These are phyloP conservation scores for Drosophila jambulina DNA, from an alignment of 1,140 invertebrate genomes.

Conservation along the genomic window DNA sequence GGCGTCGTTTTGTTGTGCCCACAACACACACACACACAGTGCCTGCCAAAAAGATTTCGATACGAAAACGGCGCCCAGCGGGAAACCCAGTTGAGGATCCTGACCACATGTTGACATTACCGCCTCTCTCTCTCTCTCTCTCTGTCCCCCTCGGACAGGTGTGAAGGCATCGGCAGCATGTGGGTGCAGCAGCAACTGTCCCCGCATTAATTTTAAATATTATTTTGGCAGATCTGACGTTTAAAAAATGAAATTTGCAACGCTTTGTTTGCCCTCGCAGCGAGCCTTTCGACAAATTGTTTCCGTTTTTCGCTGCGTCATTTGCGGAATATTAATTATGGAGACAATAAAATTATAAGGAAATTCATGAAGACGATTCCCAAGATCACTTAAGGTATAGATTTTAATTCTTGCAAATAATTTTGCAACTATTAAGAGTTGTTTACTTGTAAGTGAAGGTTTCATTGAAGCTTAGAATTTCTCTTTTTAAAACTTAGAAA, in stretches of 20 bases:
- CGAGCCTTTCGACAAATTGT: constrained; percentile 73
- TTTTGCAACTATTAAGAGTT: neutral
- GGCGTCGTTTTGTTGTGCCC: constrained; percentile 77
- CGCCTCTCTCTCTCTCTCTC: too few relatives aligned
- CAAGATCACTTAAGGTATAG: neutral
- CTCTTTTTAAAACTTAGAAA: too few relatives aligned
- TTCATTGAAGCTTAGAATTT: neutral
- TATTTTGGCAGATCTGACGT: constrained; percentile 73
- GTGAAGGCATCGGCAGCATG: constrained; percentile 66
- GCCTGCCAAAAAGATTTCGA: constrained; percentile 24
- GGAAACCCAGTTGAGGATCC: constrained; percentile 36
- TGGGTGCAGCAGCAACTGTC: constrained; percentile 68
- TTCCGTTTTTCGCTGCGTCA: constrained; percentile 63
- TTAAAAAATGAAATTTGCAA: constrained; percentile 74
- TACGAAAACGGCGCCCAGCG: constrained; percentile 60
- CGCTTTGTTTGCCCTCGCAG: constrained; percentile 48
- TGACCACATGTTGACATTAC: constrained; percentile 78
- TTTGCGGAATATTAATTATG: constrained; percentile 53
- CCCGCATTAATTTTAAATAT: constrained; percentile 78
- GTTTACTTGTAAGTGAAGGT: neutral
- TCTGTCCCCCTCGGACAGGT: constrained; percentile 51
- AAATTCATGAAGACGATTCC: neutral
- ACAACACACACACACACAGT: constrained; percentile 26
- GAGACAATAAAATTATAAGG: constrained; percentile 7
- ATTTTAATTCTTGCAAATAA: too few relatives aligned